Base-by-base conservation (phyloP, 2,113 vertebrate genomes). In the Hippocampus barbouri region DNA sequence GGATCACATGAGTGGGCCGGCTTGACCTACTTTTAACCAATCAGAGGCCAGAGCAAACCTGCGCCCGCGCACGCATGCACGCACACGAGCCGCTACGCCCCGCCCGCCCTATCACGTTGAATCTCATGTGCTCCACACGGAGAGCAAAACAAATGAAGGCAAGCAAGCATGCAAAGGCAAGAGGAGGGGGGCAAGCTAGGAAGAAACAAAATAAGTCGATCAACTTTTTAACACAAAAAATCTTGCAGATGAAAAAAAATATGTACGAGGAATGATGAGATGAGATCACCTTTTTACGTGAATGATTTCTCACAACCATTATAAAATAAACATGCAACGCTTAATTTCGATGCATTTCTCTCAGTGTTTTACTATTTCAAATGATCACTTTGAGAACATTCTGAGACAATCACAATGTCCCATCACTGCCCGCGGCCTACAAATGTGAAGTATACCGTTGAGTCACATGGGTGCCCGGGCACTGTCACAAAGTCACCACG, bases 1-100 rank as follows among this genome's bases (percentile, higher is more conserved):
- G 53, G 81, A 72, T 91, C 90, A 92, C 83, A 83, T 87, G 87
- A 89, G 25, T 62, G 61, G 82, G 77, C 43, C 1, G 70, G 85
- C 47, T 73, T 92, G 91, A 92, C 91, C 91, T 91, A 92, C 79
- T 90, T 91, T 90, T 47, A 11, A 70, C 91, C 91, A 91, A 91
- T 90, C 54, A 81, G 76, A 71, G 61, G 57, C 62, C 69, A 57
- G 45, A 7, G 6, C 21, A 30, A 23, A 70, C 27, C 64, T 4
- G 38, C 68, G 12, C 54, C 15, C 54, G 70, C 70, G 67, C 21
- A 70, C 74, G 27, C 61, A 40, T 21, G 30, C 15, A 61, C 30
- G 18, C 60, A 62, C 54, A 25, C 56, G 15, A 10, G 14, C 18
- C 64, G 15, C 9, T 61, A 66, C 54, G 63, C 66, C 71, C 38